A percentile compares a stretch with the other conserved stretches of the same genome.
phyloP scores from a whole-genome alignment of 2,113 vertebrate species.

The Monarcha castaneiventris region DNA sequence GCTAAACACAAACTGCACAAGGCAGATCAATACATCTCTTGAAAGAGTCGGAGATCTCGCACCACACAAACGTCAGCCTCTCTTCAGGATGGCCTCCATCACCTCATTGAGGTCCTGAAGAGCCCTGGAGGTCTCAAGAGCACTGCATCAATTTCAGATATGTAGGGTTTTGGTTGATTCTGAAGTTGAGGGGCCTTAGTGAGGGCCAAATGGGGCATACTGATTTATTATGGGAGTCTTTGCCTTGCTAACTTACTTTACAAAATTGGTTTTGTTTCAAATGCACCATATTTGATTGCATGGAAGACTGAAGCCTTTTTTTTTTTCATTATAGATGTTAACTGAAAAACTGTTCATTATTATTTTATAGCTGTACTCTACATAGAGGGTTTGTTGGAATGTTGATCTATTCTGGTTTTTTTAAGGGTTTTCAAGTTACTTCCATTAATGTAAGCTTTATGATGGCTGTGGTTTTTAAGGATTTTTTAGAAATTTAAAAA shows the following conservation, averaged over 20 bases:
- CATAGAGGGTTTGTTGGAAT: neutral
- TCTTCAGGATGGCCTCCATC: neutral
- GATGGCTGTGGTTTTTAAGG: neutral
- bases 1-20: neutral
- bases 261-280: neutral
- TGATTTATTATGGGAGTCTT: neutral
- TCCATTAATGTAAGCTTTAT: neutral
- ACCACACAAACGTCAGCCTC: neutral
- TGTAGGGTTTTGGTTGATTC: neutral
- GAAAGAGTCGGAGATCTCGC: neutral
- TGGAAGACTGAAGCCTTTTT: neutral
- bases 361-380: neutral
- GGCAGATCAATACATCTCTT: neutral
- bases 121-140: neutral
- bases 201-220: neutral
- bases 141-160: neutral
- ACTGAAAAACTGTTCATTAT: neutral
- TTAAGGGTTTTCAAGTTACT: neutral
- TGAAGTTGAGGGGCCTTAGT: neutral
- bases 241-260: neutral
- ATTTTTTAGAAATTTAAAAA: neutral
- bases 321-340: neutral
- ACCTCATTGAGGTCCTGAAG: neutral
- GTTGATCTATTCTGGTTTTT: neutral
- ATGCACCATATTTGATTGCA: neutral